Conservation (phyloP, 2,113 vertebrate species). For the Calidris pugnax region DNA sequence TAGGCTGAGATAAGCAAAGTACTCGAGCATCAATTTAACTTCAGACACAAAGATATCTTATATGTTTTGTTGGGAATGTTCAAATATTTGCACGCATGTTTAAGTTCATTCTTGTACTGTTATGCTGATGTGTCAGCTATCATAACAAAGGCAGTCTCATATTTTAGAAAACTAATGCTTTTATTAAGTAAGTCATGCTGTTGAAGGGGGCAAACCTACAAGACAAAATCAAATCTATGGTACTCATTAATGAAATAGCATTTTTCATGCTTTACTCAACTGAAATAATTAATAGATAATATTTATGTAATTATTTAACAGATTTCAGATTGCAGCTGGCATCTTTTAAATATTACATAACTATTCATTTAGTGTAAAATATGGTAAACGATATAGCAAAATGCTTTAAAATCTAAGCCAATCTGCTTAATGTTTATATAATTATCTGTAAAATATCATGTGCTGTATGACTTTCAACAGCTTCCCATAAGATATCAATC, state of each 20-base stretch:
- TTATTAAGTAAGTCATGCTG: background rate
- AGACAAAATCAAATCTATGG: background rate
- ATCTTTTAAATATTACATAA: background rate
- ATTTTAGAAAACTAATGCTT: background rate
- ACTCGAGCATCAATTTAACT: background rate
- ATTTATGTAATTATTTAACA: slow-evolving; percentile 3
- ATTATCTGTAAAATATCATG: background rate
- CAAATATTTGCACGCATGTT: background rate
- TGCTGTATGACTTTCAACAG: background rate
- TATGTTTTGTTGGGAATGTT: background rate
- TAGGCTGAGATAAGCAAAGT: background rate
- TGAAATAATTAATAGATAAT: background rate
- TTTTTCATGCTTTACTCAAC: background rate
- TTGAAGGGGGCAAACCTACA: background rate
- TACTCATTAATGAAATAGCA: background rate
- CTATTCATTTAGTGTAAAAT: background rate
- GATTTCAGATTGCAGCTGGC: background rate
- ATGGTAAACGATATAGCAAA: background rate
- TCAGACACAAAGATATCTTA: background rate
- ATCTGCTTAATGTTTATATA: slow-evolving; percentile 3
- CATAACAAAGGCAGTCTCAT: background rate
- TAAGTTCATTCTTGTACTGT: background rate
- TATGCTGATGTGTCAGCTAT: background rate
- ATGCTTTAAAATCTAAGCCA: background rate
- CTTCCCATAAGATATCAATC: background rate